Percentiles rank a stretch among this genome's conserved stretches.
phyloP scores from a whole-genome alignment of 2,888 invertebrate species.

The Athetis lepigone region DNA sequence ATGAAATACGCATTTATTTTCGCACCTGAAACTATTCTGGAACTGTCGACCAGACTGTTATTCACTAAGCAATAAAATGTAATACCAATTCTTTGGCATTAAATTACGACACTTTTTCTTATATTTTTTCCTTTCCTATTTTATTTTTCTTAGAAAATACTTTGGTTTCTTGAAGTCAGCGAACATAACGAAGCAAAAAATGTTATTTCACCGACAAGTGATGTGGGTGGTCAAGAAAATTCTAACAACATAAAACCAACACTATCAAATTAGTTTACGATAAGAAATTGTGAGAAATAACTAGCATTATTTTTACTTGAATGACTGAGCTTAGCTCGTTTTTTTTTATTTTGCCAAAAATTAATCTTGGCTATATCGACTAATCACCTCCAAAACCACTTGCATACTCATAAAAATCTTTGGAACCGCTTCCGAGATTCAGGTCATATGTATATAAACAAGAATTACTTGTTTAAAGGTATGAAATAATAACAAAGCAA shows the following conservation, averaged over 20 bases:
- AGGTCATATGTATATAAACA: no score
- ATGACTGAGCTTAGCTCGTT: no score
- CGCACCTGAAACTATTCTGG: neutral
- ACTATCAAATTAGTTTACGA: neutral
- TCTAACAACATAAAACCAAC: constrained; percentile 1
- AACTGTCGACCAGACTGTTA: constrained; percentile 6
- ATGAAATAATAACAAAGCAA: no score
- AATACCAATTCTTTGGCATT: neutral
- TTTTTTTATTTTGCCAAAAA: no score
- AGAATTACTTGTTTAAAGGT: no score
- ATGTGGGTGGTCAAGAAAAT: constrained; percentile 10
- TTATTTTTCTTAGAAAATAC: neutral
- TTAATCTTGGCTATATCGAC: no score
- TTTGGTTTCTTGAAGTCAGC: neutral
- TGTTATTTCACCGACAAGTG: constrained; percentile 1
- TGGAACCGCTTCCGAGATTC: no score
- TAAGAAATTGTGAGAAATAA: neutral
- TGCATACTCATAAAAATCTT: no score
- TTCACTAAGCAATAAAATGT: constrained; percentile 10
- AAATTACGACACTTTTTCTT: constrained; percentile 2
- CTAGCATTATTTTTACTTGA: neutral
- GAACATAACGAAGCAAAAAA: neutral
- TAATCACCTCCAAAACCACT: no score
- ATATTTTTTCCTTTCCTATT: neutral
- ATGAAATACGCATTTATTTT: constrained; percentile 3